These are phyloP conservation scores for Psilanteris sp. DNA, from an alignment of 1,140 invertebrate species.

Conservation along the genomic window DNA sequence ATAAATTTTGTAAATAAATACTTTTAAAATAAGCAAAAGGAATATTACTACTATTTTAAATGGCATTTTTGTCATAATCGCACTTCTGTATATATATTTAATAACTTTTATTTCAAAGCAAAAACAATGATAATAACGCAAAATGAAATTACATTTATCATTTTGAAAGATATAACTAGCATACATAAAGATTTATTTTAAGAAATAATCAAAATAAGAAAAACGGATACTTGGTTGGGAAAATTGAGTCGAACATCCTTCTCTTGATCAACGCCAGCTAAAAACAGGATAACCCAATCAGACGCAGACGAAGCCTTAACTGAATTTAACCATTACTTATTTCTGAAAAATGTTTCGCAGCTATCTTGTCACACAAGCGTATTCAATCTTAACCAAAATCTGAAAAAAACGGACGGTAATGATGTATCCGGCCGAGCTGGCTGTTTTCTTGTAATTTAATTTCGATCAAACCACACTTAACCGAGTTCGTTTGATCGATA, in stretches of 20 bases:
- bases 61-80: no score
- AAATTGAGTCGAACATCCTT: slow-evolving; percentile 14
- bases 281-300: slow-evolving; percentile 31
- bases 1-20: no score
- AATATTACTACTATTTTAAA: no score
- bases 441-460: slow-evolving; percentile 43
- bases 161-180: no score
- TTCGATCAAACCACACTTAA: slow-evolving; percentile 40
- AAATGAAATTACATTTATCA: no score
- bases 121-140: no score
- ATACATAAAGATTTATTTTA: no score
- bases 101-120: no score
- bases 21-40: no score
- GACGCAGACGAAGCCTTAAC: slow-evolving; percentile 25
- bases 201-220: no score
- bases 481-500: slow-evolving; percentile 58
- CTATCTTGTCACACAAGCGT: not conserved
- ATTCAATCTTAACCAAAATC: slow-evolving; percentile 22
- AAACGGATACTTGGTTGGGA: not conserved
- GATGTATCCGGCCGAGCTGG: slow-evolving; percentile 18
- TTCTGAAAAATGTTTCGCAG: slow-evolving; percentile 23
- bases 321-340: slow-evolving; percentile 28
- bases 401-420: slow-evolving; percentile 33
- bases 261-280: not conserved
- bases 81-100: no score